These are phyloP conservation scores for Siniperca obscura DNA, from an alignment of 2,797 vertebrate genomes.

Conservation along the genomic window DNA sequence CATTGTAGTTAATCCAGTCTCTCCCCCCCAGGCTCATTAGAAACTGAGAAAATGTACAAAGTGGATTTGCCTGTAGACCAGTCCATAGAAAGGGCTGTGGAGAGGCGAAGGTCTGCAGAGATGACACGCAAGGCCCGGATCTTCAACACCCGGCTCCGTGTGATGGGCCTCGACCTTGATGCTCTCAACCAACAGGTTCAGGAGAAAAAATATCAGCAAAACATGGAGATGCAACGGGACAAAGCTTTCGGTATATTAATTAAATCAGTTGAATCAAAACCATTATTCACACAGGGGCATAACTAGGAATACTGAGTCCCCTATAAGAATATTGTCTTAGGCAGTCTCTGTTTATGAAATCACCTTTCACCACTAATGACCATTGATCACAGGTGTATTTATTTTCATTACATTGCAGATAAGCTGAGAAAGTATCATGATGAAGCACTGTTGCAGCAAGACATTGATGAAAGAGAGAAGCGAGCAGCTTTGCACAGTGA, in stretches of 20 bases:
- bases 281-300: background rate
- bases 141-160: conserved; percentile 75
- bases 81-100: conserved; percentile 54
- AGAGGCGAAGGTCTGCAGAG: conserved; percentile 77
- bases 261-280: background rate
- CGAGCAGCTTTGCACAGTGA: conserved; percentile 63
- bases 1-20: background rate
- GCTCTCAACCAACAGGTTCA: conserved; percentile 77
- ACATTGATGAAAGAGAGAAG: conserved; percentile 67
- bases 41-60: conserved; percentile 75
- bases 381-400: background rate
- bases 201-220: conserved; percentile 68
- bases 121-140: conserved; percentile 76
- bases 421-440: conserved; percentile 66
- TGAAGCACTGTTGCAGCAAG: conserved; percentile 66
- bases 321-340: background rate
- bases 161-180: conserved; percentile 81
- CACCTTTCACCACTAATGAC: background rate
- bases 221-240: conserved; percentile 67
- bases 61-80: conserved; percentile 71
- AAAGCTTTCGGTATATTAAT: conserved; percentile 74
- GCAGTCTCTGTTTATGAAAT: conserved; percentile 5
- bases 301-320: background rate
- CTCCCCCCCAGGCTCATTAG: conserved; percentile 4
- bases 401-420: conserved; percentile 68